phyloP scores from a whole-genome alignment of 2,113 vertebrate species.

The Ictalurus furcatus region DNA sequence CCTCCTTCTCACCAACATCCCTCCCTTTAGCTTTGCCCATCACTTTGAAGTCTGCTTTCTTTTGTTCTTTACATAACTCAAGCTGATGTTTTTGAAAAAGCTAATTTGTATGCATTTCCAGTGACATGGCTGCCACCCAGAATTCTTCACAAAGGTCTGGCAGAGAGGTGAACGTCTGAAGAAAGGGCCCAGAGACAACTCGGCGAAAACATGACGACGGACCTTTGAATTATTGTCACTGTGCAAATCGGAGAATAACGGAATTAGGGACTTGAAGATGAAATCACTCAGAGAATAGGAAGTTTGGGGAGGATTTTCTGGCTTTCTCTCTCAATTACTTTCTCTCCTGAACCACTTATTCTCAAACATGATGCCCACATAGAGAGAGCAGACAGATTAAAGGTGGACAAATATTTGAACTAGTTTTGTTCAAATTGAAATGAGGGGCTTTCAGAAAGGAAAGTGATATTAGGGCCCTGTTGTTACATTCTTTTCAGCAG shows the following conservation, averaged over 20 bases:
- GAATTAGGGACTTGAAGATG: constrained; percentile 55
- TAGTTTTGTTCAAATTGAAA: constrained; percentile 40
- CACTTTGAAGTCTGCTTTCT: constrained; percentile 82
- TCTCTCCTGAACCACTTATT: constrained; percentile 49
- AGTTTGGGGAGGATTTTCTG: constrained; percentile 54
- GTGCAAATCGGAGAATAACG: constrained; percentile 66
- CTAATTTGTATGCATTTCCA: constrained; percentile 83
- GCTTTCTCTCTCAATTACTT: constrained; percentile 59
- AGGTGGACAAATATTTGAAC: constrained; percentile 47
- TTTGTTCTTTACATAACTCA: constrained; percentile 88
- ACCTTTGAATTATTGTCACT: constrained; percentile 69
- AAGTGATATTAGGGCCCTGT: constrained; percentile 9
- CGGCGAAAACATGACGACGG: constrained; percentile 62
- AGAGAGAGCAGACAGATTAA: constrained; percentile 40
- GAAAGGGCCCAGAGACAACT: constrained; percentile 48
- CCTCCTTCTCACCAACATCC: constrained; percentile 44
- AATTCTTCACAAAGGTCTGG: constrained; percentile 70
- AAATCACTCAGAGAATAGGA: constrained; percentile 61
- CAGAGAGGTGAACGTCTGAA: constrained; percentile 66
- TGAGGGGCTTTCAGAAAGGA: constrained; percentile 29
- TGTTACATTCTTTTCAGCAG: constrained; percentile 20
- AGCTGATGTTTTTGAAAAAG: constrained; percentile 78
- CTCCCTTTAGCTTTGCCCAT: constrained; percentile 45
- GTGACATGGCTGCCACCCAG: constrained; percentile 78
- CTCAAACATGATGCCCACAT: constrained; percentile 5